Evolutionary conservation across 2,888 invertebrate genomes (phyloP), one percentile per base, ranked within the genome.

Genomic region (Agriopis leucophaearia): DNA sequence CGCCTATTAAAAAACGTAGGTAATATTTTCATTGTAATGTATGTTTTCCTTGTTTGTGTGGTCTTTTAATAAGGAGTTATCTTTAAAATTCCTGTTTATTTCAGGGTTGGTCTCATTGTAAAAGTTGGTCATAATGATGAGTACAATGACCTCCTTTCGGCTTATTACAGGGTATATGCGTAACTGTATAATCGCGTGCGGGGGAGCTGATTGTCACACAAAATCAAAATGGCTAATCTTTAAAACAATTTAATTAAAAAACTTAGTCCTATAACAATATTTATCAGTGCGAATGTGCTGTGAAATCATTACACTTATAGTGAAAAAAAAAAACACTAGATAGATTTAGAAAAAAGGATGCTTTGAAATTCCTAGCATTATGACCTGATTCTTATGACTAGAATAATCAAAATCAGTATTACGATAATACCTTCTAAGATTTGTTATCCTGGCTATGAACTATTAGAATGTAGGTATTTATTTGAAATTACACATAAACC

Each of bases 381-480:
- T 54, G 51, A 38, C 71, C 78, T 70, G 71, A 76, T 68, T 86
- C 85, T 88, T 88, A 87, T 88, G 85, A 89, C 73, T 84, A 82
- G 82, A 78, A 68, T 83, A 78, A 82, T 76, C 74, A 72, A 73
- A 78, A 79, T 47, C 85, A 88, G 84, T 88, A 88, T 87, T 87
- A 86, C 77, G 81, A 85, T 82, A 84, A 86, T 87, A 87, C 77
- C 44, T 65, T 66, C 0, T 71, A 58, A 65, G 57, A 42, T 58
- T 67, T 71, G 64, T 48, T 79, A 81, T 74, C 69, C 69, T 35
- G 51, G 45, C 61, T 51, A 40, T 57, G 8, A 51, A 42, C 35
- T 62, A 47, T 45, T 51, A 50, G 13, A 42, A 35, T 16, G 42
- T 60, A 56, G 47, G 18, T 27, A n/a, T 42, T n/a, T 57, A 6